Conservation (phyloP, 2,797 vertebrate genomes). For the Triplophysa bombifrons region DNA sequence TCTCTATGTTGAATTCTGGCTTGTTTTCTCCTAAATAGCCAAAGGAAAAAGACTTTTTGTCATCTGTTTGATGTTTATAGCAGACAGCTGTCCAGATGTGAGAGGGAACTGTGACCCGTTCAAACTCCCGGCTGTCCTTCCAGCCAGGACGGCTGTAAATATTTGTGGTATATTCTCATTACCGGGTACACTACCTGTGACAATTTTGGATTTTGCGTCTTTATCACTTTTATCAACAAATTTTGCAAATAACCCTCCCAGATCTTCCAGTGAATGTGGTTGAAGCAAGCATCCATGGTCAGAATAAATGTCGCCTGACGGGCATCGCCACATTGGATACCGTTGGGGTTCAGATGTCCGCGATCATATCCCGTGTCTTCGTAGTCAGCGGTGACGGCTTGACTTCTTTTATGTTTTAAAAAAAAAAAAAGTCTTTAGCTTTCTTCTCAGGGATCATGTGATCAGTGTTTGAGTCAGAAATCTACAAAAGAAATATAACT, state of each 20-base stretch:
- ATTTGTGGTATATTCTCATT: too few relatives aligned
- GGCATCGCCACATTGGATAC: background rate
- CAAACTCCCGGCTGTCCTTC: too few relatives aligned
- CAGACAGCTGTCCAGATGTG: too few relatives aligned
- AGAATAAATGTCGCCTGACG: background rate
- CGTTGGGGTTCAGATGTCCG: background rate
- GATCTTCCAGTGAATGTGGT: background rate
- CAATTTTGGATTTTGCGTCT: too few relatives aligned
- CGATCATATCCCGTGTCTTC: too few relatives aligned
- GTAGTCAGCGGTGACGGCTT: constrained; percentile 1
- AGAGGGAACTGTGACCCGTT: too few relatives aligned
- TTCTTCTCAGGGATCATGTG: background rate
- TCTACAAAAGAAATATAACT: background rate
- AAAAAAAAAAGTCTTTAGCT: background rate
- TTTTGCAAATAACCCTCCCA: background rate
- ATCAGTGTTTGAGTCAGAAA: background rate
- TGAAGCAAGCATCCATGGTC: constrained; percentile 41
- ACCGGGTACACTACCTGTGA: too few relatives aligned
- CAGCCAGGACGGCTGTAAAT: too few relatives aligned
- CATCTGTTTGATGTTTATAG: too few relatives aligned
- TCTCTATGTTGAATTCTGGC: too few relatives aligned
- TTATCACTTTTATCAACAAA: background rate
- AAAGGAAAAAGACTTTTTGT: too few relatives aligned
- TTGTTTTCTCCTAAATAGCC: too few relatives aligned
- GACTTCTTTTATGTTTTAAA: background rate